These are phyloP conservation scores for Drosophila ogumai DNA, from an alignment of 1,140 invertebrate genomes.

Conservation along the genomic window DNA sequence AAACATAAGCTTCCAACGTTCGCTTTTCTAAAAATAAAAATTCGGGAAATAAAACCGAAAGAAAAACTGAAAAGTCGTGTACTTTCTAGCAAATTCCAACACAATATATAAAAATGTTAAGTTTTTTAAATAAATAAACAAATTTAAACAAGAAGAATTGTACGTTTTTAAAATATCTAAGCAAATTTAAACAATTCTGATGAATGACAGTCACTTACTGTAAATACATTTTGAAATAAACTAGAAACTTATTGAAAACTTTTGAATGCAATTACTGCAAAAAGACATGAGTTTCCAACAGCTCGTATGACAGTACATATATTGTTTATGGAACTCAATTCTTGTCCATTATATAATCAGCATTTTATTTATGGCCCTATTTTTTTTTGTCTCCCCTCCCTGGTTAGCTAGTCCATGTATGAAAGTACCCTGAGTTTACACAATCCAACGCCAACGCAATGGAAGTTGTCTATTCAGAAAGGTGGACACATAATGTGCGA, in stretches of 20 bases:
- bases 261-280: background rate
- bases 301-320: background rate
- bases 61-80: background rate
- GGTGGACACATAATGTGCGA: conserved; percentile 35
- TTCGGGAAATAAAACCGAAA: background rate
- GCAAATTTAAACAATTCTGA: no score
- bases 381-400: conserved; percentile 4
- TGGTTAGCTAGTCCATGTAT: background rate
- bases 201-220: no score
- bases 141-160: no score
- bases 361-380: conserved; percentile 40
- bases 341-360: conserved; percentile 16
- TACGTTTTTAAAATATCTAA: no score
- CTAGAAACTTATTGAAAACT: background rate
- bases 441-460: conserved; percentile 38
- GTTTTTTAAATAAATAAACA: no score
- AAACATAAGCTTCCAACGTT: background rate
- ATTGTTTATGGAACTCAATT: conserved; percentile 10
- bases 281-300: background rate
- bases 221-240: background rate
- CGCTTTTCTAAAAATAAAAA: background rate
- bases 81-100: background rate
- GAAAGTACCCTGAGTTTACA: conserved; percentile 1
- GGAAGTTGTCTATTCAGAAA: conserved; percentile 44
- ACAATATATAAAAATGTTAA: no score